Percentiles rank a stretch among this genome's conserved stretches.
Conservation (phyloP, 1,140 invertebrate species). For the Chelonus insularis region DNA sequence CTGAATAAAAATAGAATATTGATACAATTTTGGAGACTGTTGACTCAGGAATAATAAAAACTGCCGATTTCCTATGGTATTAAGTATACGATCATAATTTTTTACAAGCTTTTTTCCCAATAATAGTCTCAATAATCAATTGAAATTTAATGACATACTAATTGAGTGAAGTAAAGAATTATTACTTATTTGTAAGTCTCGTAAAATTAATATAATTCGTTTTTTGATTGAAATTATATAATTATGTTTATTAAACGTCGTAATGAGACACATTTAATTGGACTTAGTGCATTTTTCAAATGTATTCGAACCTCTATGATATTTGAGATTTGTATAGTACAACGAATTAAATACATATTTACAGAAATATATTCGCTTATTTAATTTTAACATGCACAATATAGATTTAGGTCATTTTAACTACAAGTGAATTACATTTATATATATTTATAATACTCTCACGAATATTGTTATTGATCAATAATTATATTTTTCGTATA, state of each 20-base stretch:
- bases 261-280: slow-evolving; percentile 4
- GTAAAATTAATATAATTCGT: too few species aligned
- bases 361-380: slow-evolving; percentile 4
- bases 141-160: too few species aligned
- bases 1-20: not conserved
- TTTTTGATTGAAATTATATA: not conserved
- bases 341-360: slow-evolving; percentile 19
- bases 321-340: slow-evolving; percentile 1
- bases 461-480: not conserved
- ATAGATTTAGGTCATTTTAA: not conserved
- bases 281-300: slow-evolving; percentile 1
- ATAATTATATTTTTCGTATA: not conserved
- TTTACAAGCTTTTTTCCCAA: too few species aligned
- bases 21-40: slow-evolving; percentile 3
- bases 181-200: too few species aligned
- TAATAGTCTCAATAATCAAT: too few species aligned
- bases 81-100: too few species aligned
- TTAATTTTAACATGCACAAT: not conserved
- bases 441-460: slow-evolving; percentile 1
- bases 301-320: not conserved
- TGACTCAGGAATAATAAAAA: slow-evolving; percentile 19
- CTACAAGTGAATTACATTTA: not conserved
- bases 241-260: too few species aligned
- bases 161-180: too few species aligned
- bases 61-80: slow-evolving; percentile 12